phyloP scores from a whole-genome alignment of 2,888 invertebrate species.

The Leptinotarsa rubiginosa region DNA sequence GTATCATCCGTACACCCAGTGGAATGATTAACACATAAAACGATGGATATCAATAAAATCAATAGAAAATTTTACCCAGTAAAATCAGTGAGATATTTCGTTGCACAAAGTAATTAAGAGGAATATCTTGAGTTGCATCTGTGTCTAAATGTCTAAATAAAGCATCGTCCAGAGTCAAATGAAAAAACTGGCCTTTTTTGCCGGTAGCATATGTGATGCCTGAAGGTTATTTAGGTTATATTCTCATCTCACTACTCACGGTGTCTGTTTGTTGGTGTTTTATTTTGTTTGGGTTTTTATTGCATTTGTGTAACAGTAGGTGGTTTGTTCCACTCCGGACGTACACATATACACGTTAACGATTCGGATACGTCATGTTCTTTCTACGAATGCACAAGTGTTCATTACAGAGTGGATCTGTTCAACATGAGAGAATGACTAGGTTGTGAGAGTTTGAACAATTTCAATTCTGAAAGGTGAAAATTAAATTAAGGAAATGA shows the following conservation, averaged over 20 bases:
- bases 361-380: conserved; percentile 8
- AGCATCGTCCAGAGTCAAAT: conserved; percentile 18
- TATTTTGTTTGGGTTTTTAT: conserved; percentile 42
- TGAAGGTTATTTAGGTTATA: conserved; percentile 48
- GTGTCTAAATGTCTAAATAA: conserved; percentile 5
- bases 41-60: not conserved
- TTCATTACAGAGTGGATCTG: conserved; percentile 12
- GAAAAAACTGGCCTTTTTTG: conserved; percentile 31
- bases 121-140: conserved; percentile 6
- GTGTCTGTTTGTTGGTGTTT: conserved; percentile 51
- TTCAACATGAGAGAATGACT: not conserved
- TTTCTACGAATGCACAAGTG: conserved; percentile 14
- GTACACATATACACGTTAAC: conserved; percentile 29
- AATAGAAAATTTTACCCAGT: not conserved
- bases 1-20: too few species aligned
- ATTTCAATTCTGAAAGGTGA: too few species aligned
- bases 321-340: conserved; percentile 51
- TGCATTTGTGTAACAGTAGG: conserved; percentile 44
- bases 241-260: conserved; percentile 51
- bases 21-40: not conserved
- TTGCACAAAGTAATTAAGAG: not conserved
- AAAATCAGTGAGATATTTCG: not conserved
- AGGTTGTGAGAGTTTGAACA: too few species aligned
- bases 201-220: conserved; percentile 34
- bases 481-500: too few species aligned